These are phyloP conservation scores for Apamea monoglypha DNA, from an alignment of 2,888 invertebrate genomes.

Conservation along the genomic window DNA sequence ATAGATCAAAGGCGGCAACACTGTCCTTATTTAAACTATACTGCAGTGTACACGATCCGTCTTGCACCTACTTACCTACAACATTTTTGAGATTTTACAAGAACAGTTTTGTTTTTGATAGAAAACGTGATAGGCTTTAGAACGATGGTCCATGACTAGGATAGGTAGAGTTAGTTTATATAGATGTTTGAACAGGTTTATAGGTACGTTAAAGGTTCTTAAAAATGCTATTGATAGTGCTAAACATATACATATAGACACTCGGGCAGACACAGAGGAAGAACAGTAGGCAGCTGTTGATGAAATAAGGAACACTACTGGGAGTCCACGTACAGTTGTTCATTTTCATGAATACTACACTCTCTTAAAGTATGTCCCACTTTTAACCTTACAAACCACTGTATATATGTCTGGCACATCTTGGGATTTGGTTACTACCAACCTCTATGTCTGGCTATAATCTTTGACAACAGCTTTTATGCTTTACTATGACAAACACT, in stretches of 20 bases:
- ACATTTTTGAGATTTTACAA: constrained; percentile 7
- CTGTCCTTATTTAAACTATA: constrained; percentile 64
- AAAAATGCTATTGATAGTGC: background rate
- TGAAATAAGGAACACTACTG: background rate
- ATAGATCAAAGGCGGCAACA: constrained; percentile 72
- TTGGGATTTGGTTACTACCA: too few species aligned
- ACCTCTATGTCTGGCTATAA: too few species aligned
- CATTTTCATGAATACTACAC: too few species aligned
- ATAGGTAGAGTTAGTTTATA: background rate
- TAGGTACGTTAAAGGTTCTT: background rate
- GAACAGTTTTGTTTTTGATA: background rate
- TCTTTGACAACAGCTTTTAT: too few species aligned
- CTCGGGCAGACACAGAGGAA: background rate
- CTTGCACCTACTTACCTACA: background rate
- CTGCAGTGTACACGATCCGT: constrained; percentile 10
- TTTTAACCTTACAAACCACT: background rate
- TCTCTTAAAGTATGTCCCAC: background rate
- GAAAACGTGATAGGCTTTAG: background rate
- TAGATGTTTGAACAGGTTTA: background rate
- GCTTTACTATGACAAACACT: too few species aligned
- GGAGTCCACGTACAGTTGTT: too few species aligned
- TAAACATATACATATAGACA: background rate
- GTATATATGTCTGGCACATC: background rate
- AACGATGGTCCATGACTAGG: background rate
- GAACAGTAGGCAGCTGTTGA: background rate